A percentile compares a stretch with the other conserved stretches of the same genome.
phyloP scores from a whole-genome alignment of 2,797 vertebrate genomes.

The Scolopax bukidnonensis region DNA sequence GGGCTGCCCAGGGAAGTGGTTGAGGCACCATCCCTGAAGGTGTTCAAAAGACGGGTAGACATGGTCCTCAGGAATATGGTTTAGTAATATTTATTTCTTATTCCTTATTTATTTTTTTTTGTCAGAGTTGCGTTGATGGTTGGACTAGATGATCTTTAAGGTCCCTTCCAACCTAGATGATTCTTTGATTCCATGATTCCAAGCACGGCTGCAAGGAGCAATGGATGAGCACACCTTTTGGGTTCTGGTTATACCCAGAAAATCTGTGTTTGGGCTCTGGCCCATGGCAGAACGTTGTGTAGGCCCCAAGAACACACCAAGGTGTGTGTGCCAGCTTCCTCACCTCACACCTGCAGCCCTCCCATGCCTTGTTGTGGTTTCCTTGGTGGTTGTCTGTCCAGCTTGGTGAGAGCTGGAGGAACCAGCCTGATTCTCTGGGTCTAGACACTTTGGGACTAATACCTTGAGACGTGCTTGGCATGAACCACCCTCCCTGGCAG shows the following conservation, averaged over 20 bases:
- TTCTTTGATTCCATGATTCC: no score
- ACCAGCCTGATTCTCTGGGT: neutral
- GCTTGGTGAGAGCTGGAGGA: neutral
- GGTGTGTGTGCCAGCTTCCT: neutral
- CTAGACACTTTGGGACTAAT: neutral
- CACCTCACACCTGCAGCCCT: neutral
- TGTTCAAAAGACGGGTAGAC: no score
- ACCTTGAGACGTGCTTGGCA: neutral
- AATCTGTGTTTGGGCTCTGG: neutral
- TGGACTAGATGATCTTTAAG: no score
- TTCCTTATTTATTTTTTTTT: no score
- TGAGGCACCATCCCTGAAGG: no score
- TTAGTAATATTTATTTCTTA: no score
- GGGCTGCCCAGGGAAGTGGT: no score
- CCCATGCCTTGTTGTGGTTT: no score
- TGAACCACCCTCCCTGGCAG: neutral
- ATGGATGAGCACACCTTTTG: rapidly evolving
- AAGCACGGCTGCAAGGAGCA: neutral
- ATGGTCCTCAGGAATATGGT: no score
- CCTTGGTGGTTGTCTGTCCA: neutral
- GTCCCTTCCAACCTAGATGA: no score
- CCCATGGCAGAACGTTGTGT: neutral
- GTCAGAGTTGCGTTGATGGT: no score
- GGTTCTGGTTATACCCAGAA: neutral
- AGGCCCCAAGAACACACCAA: neutral